Conservation (phyloP, 2,797 vertebrate species). For the Channallabes apus region DNA sequence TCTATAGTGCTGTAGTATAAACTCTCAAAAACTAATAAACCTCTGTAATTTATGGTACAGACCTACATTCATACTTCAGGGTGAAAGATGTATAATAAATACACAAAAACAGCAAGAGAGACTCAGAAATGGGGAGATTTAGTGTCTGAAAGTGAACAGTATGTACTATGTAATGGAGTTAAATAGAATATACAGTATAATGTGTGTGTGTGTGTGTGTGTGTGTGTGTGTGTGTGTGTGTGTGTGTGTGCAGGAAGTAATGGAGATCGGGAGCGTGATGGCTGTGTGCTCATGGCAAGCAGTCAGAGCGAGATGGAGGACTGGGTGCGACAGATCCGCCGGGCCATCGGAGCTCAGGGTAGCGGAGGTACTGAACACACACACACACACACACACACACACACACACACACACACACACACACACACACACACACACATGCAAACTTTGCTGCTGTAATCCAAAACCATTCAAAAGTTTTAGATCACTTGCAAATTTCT, state of each 20-base stretch:
- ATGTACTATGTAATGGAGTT: not conserved
- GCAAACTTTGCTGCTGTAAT: too few species aligned
- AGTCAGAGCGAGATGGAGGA: slow-evolving; percentile 93
- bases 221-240: slow-evolving; percentile 18
- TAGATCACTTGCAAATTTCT: too few species aligned
- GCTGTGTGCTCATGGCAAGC: slow-evolving; percentile 87
- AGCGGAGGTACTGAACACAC: slow-evolving; percentile 79
- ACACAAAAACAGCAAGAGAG: not conserved
- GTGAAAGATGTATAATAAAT: not conserved
- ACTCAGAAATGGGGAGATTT: not conserved
- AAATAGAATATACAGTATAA: slow-evolving; percentile 4
- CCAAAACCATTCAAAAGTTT: too few species aligned
- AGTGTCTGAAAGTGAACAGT: not conserved
- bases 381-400: slow-evolving; percentile 3
- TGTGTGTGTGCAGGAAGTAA: slow-evolving; percentile 60
- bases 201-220: slow-evolving; percentile 5
- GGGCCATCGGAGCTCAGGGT: slow-evolving; percentile 76
- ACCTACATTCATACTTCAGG: not conserved
- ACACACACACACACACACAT: too few species aligned
- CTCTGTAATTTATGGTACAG: too few species aligned
- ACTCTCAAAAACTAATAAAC: not conserved
- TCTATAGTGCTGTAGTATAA: not conserved
- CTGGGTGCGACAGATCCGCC: slow-evolving; percentile 87
- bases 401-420: not conserved
- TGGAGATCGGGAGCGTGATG: slow-evolving; percentile 80